Evolutionary conservation across 2,797 vertebrate genomes (phyloP), one percentile per base, ranked within the genome.

Genomic region (Gallirallus australis): DNA sequence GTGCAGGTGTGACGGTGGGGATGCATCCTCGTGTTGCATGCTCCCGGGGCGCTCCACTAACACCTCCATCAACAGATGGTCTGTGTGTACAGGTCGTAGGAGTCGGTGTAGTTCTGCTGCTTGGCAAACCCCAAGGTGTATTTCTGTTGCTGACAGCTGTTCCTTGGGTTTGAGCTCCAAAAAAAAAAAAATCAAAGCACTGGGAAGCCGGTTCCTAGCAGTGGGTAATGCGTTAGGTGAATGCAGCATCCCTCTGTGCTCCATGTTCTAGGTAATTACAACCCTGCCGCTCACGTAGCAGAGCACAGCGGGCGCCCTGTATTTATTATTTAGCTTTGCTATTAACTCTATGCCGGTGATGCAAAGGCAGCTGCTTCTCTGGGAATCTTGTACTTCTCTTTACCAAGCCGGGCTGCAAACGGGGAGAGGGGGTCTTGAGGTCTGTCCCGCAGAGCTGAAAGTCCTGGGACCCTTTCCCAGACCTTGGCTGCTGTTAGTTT

Each of bases 201-300:
- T 61, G 83, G 86, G 72, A 95, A 95, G 91, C 76, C 8, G 9
- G 6, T 64, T 93, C 50, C 82, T 91, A 83, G 83, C 76, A 3
- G 47, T 89, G 84, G 91, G 82, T 95, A 85, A 86, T 48, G 85
- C 1, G 56, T 40, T 92, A 91, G 94, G 40, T 65, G 97, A 94
- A 91, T 10, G 47, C 94, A 95, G 97, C 91, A 87, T 95, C 94
- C 96, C 96, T 80, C 95, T 97, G 97, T 96, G 97, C 97, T 97
- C 93, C 86, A 18, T 95, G 96, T 97, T 97, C 92, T 42, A 82
- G 96, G 96, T 95, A 97, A 97, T 98, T 94, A 84, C 95, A 94
- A 70, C 96, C 97, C 96, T 33, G 93, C 94, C 0, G 60, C 83
- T 95, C 94, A 54, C 66, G 54, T 81, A 84, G 87, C 92, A 59